Conservation (phyloP, 1,140 invertebrate genomes). For the Drosophila guanche region DNA sequence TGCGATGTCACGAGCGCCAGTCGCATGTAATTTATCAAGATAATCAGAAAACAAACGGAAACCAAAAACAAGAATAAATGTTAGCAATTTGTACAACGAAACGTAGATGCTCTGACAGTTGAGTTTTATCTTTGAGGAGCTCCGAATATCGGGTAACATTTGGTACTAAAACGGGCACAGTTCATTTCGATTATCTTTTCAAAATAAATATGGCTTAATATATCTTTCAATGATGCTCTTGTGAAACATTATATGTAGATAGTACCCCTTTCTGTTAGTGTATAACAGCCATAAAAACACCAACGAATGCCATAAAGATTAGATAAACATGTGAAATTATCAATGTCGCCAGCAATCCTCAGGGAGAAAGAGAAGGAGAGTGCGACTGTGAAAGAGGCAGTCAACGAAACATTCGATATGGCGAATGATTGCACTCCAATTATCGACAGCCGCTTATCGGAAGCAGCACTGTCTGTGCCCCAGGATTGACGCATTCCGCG, state of each 20-base stretch:
- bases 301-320: slow-evolving; percentile 63
- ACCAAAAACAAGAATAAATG: slow-evolving; percentile 17
- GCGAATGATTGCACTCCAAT: slow-evolving; percentile 66
- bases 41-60: slow-evolving; percentile 56
- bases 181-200: no score
- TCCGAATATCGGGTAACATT: no score
- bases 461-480: background rate
- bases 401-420: slow-evolving; percentile 33
- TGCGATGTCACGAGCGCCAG: slow-evolving; percentile 65
- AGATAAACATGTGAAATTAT: slow-evolving; percentile 69
- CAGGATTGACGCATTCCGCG: slow-evolving; percentile 34
- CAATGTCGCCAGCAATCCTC: slow-evolving; percentile 41
- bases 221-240: no score
- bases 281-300: slow-evolving; percentile 43
- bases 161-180: no score
- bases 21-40: slow-evolving; percentile 72
- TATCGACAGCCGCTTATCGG: slow-evolving; percentile 56
- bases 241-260: no score
- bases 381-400: slow-evolving; percentile 12
- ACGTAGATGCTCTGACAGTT: no score
- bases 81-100: slow-evolving; percentile 5
- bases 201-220: no score
- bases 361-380: background rate
- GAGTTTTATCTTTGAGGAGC: no score
- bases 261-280: no score